Conservation (phyloP, 2,888 invertebrate species). For the Syrphus vitripennis region DNA sequence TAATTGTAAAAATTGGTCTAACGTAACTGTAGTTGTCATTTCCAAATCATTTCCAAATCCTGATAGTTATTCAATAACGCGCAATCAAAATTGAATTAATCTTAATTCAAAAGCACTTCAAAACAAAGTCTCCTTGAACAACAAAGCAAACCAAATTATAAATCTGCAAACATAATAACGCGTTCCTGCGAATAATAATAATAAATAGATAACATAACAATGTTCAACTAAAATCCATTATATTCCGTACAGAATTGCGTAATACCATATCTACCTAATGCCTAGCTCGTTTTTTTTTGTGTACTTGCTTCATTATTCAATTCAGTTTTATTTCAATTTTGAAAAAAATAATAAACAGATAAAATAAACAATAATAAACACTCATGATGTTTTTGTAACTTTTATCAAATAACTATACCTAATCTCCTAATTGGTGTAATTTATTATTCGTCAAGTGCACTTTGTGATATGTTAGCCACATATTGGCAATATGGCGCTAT, state of each 20-base stretch:
- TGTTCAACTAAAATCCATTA: not conserved
- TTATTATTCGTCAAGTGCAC: conserved; percentile 51
- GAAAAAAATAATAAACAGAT: not conserved
- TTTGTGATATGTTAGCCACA: conserved; percentile 15
- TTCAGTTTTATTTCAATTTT: not conserved
- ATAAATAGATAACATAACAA: not conserved
- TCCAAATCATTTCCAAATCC: no score
- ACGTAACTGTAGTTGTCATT: not conserved
- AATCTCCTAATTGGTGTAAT: conserved; percentile 47
- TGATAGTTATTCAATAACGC: not conserved
- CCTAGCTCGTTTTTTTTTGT: not conserved
- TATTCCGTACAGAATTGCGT: not conserved
- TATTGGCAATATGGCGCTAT: conserved; percentile 24
- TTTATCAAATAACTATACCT: not conserved
- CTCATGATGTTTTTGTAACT: not conserved
- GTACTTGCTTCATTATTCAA: not conserved
- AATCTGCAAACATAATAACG: not conserved
- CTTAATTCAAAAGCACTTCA: not conserved
- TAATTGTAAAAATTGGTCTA: no score
- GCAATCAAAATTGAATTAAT: not conserved
- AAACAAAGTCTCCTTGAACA: not conserved
- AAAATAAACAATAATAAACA: not conserved
- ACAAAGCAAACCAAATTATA: not conserved
- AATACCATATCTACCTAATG: not conserved
- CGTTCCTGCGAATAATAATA: conserved; percentile 11